Conservation (phyloP, 2,888 invertebrate genomes). For the Endomychus coccineus region DNA sequence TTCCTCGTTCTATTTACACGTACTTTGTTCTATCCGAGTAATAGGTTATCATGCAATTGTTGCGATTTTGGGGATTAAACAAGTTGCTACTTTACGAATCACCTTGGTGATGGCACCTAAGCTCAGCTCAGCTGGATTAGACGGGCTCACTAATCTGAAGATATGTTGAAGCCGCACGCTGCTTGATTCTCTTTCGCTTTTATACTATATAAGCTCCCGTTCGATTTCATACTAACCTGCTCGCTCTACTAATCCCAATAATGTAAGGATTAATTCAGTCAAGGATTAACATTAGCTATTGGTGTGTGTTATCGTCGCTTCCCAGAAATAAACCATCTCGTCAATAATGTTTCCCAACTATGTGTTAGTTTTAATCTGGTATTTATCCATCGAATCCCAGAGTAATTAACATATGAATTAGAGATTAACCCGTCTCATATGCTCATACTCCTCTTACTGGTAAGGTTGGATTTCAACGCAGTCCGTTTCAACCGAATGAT, state of each 20-base stretch:
- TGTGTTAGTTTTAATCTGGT: too few species aligned
- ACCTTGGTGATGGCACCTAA: constrained; percentile 37
- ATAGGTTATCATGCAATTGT: too few species aligned
- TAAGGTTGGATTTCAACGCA: too few species aligned
- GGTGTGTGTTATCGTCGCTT: constrained; percentile 43
- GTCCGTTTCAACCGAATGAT: too few species aligned
- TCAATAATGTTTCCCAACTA: too few species aligned
- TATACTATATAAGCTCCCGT: constrained; percentile 6
- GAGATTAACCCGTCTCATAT: too few species aligned
- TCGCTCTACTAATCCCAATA: constrained; percentile 40
- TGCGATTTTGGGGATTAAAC: too few species aligned
- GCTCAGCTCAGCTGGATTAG: constrained; percentile 36
- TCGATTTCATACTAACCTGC: constrained; percentile 30
- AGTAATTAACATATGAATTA: too few species aligned
- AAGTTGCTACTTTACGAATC: constrained; percentile 22
- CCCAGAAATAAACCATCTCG: constrained; percentile 32
- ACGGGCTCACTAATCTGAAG: constrained; percentile 56
- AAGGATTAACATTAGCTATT: constrained; percentile 43
- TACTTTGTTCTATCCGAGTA: too few species aligned
- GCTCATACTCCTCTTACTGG: too few species aligned
- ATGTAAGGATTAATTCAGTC: constrained; percentile 43
- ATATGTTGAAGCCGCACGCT: constrained; percentile 58
- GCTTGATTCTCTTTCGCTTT: constrained; percentile 12
- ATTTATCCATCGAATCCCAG: too few species aligned
- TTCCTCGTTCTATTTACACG: too few species aligned